Evolutionary conservation across 2,113 vertebrate species (phyloP).

Genomic region (Camelus bactrianus): DNA sequence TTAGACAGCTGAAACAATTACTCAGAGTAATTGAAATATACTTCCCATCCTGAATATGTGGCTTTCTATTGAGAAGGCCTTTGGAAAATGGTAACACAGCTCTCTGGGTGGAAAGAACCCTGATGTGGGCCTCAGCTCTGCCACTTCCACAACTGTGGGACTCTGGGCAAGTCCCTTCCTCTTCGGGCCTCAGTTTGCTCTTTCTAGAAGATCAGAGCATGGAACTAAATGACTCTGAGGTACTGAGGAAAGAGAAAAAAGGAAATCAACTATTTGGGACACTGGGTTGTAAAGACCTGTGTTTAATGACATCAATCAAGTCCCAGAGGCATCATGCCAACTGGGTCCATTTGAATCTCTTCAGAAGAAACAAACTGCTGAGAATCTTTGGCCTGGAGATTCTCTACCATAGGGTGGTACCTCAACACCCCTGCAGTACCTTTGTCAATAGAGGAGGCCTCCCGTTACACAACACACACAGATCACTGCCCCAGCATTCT

Average conservation of each 20-base stretch:
- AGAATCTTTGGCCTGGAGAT: not conserved
- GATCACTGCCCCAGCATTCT: not conserved
- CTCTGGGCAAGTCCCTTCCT: not conserved
- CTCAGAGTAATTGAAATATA: not conserved
- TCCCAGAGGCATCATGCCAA: not conserved
- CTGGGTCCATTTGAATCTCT: not conserved
- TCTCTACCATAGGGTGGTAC: not conserved
- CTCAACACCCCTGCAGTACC: not conserved
- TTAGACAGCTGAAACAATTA: constrained; percentile 42
- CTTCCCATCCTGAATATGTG: not conserved
- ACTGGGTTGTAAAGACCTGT: not conserved
- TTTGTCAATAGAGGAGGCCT: not conserved
- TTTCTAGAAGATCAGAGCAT: not conserved
- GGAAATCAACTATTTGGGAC: not conserved
- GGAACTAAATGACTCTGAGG: not conserved
- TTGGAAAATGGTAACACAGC: not conserved
- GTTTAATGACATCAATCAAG: not conserved
- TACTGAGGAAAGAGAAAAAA: not conserved
- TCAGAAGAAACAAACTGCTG: constrained; percentile 25
- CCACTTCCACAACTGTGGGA: not conserved
- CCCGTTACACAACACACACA: not conserved
- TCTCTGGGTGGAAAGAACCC: not conserved
- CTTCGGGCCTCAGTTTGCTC: not conserved
- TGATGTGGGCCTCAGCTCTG: not conserved
- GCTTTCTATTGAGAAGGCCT: not conserved